Base-by-base conservation (phyloP, 2,888 invertebrate species). In the Amiota minor region DNA sequence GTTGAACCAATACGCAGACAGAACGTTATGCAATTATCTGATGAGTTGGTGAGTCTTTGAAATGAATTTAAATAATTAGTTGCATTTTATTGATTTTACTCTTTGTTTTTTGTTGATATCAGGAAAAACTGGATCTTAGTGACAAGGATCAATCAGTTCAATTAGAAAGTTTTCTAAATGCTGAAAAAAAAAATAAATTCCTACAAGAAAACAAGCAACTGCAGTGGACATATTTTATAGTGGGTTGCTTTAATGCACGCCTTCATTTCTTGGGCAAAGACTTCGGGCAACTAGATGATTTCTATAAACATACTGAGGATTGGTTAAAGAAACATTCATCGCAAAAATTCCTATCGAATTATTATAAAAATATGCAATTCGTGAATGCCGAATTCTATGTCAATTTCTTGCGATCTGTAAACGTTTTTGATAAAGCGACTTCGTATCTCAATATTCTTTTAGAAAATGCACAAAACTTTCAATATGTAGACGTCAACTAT, bases 201-300 rank as follows among this genome's bases (percentile, higher is more conserved):
- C 12, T 81, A 12, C 75, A 77, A 1, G 35, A 79, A 8, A 78
- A 73, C 49, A 74, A 75, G n/a, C 80, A 84, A 72, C 74, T 89
- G 45, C 80, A 81, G 72, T 85, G 86, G 82, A 77, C 82, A 14
- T 82, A 79, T 16, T 87, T 88, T 4, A 74, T 81, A 45, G 77
- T 86, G 10, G 89, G 89, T 10, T 86, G 86, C 46, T 77, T 88
- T 0, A 82, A 85, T 77, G 89, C 89, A 0, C 84, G 89, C 3
- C 78, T 87, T 1, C 72, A 80, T 61, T 89, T 84, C 11, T 79
- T 90, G 1, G 82, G 80, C 23, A 79, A 85, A 2, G 79, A 87
- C 12, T 80, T 81, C 62, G 82, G 77, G 0, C 82, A 84, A 65
- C 74, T 89, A 11, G 80, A 85, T 8, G 65, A 72, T 1, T 89